Base-by-base conservation (phyloP, 2,797 vertebrate species). In the Zenarchopterus dispar region DNA sequence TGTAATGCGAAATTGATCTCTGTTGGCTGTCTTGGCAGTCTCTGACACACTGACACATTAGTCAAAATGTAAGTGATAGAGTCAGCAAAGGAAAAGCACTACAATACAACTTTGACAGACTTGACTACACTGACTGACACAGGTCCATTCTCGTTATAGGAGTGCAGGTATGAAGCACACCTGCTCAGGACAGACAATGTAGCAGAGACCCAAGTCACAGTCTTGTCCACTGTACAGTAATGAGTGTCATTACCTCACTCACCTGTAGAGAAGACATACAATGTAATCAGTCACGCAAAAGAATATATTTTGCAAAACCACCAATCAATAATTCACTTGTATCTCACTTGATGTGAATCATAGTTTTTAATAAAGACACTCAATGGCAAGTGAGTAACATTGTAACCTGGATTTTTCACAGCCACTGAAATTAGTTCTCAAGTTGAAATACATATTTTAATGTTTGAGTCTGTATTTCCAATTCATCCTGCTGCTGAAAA, bases 111-210 rank as follows among this genome's bases (percentile, higher is more conserved):
- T 62, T 57, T 70, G 58, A 79, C 73, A 82, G 48, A 75, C 72
- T 73, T 53, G 76, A 74, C 56, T 76, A 63, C 56, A 68, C 62
- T 78, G 69, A 87, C 60, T 60, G 66, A 65, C 57, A 73, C 52
- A 81, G 62, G 74, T 79, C 76, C 77, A 77, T 81, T 84, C 70
- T 85, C 81, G 78, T 67, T 81, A 69, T 63, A 65, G 74, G 44
- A 73, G 69, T 55, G 82, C 81, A 83, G 82, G 80, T 88, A 81
- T 62, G 62, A 70, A 83, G 84, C 78, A 84, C 70, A 88, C 84
- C 86, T 90, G 89, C 79, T 90, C 77, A 84, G 88, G 78, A 90
- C 86, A 91, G 87, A 90, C 78, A 87, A 94, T 94, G 94, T 94
- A 94, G 93, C 93, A 93, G 87, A 93, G 77, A 89, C 80, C 77